These are phyloP conservation scores for Aquatica leii DNA, from an alignment of 2,888 invertebrate genomes.

Conservation along the genomic window DNA sequence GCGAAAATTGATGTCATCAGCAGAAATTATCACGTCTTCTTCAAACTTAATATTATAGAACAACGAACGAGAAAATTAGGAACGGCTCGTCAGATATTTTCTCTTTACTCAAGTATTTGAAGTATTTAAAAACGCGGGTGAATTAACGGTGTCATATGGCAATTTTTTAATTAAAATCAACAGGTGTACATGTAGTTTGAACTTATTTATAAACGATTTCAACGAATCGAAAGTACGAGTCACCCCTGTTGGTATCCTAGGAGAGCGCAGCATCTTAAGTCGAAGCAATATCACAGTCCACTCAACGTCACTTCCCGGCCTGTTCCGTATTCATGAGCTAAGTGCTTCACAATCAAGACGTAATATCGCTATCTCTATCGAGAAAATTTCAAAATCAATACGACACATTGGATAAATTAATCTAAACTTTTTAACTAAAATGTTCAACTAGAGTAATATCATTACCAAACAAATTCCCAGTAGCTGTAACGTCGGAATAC, in stretches of 20 bases:
- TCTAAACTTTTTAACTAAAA: no score
- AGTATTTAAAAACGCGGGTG: not conserved
- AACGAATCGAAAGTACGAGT: slow-evolving; percentile 6
- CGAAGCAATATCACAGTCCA: slow-evolving; percentile 50
- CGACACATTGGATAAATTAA: slow-evolving; percentile 33
- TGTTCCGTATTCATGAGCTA: slow-evolving; percentile 48
- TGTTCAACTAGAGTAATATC: not conserved
- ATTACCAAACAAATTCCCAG: no score
- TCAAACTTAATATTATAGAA: slow-evolving; percentile 41
- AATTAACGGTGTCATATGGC: not conserved
- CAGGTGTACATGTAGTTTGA: no score
- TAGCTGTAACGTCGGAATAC: no score
- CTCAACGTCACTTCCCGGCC: slow-evolving; percentile 54
- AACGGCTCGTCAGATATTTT: slow-evolving; percentile 18
- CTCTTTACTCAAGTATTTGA: not conserved
- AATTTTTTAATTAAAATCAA: not conserved
- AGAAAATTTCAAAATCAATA: slow-evolving; percentile 31
- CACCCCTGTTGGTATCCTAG: slow-evolving; percentile 31
- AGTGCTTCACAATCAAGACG: slow-evolving; percentile 37
- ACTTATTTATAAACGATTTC: no score
- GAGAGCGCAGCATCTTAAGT: slow-evolving; percentile 40
- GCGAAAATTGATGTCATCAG: slow-evolving; percentile 39
- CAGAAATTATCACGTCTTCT: slow-evolving; percentile 42
- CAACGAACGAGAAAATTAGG: slow-evolving; percentile 23
- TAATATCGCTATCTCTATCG: slow-evolving; percentile 33